Percentiles rank a stretch among this genome's conserved stretches.
Evolutionary conservation across 2,888 invertebrate species (phyloP).

Genomic region (Herminia tarsipennalis): DNA sequence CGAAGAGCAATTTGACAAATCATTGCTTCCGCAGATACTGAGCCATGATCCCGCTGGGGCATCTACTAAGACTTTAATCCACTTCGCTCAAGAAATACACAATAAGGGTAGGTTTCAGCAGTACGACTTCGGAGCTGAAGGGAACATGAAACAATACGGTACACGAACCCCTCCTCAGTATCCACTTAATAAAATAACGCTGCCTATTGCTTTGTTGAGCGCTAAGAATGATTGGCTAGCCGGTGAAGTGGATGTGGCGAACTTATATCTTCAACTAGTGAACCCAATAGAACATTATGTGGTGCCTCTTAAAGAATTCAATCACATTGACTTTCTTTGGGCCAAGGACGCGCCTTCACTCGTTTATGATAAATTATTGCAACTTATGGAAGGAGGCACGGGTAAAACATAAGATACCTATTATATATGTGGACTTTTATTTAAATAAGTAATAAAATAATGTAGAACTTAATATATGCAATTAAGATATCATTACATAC

Average conservation of each 20-base stretch:
- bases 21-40: conserved; percentile 88
- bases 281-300: conserved; percentile 85
- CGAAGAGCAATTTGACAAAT: conserved; percentile 88
- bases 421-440: too few species aligned
- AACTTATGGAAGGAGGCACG: conserved; percentile 69
- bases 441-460: too few species aligned
- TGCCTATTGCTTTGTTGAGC: conserved; percentile 88
- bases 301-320: conserved; percentile 87
- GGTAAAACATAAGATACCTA: too few species aligned
- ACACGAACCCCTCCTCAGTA: conserved; percentile 86
- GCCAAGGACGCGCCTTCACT: conserved; percentile 87
- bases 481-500: too few species aligned
- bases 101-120: conserved; percentile 85
- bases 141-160: conserved; percentile 87
- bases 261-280: conserved; percentile 81
- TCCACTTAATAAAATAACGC: conserved; percentile 84
- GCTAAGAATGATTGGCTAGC: conserved; percentile 91
- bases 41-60: conserved; percentile 86
- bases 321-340: conserved; percentile 91
- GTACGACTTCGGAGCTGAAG: conserved; percentile 88
- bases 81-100: conserved; percentile 88
- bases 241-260: conserved; percentile 86
- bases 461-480: too few species aligned
- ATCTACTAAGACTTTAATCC: conserved; percentile 86
- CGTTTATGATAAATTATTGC: conserved; percentile 83